Base-by-base conservation (phyloP, 2,888 invertebrate species). In the Liodrosophila aerea region DNA sequence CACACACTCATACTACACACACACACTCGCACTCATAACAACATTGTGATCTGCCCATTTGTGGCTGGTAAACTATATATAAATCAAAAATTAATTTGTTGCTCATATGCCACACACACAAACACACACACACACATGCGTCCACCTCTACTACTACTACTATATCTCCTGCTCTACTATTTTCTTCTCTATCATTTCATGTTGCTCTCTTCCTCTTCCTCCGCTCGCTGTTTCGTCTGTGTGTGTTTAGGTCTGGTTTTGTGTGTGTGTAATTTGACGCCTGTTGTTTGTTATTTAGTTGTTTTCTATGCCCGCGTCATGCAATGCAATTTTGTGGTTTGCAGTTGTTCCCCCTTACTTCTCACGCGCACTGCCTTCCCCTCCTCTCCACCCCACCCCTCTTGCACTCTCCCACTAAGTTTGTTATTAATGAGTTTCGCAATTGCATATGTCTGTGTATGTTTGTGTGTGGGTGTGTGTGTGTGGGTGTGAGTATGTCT, bases 71-170 rank as follows among this genome's bases (percentile, higher is more conserved):
- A 37, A 36, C 31, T 30, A 18, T 47, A 57, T 64, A 72, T 64
- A 78, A 81, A 81, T 81, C 86, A 71, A 83, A 81, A 85, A 80
- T 85, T 85, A 81, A 81, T 81, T 80, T 85, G 81, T 83, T 74
- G 59, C 39, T 44, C 65, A 74, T 73, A 56, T 74, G 73, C 58
- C 72, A 68, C 4, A 12, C 16, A 59, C 59, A 37, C 13, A 52
- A 29, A 9, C 34, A 11, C 39, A 36, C 56, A 8, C 9, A 22
- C n/a, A n/a, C n/a, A n/a, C n/a, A n/a, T n/a, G n/a, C n/a, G n/a
- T n/a, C n/a, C n/a, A n/a, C n/a, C n/a, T n/a, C n/a, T n/a, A n/a
- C n/a, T n/a, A n/a, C n/a, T n/a, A n/a, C n/a, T n/a, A n/a, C n/a
- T n/a, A n/a, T n/a, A n/a, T n/a, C n/a, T n/a, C n/a, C n/a, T n/a